phyloP scores from a whole-genome alignment of 2,797 vertebrate genomes.

The Numenius phaeopus region DNA sequence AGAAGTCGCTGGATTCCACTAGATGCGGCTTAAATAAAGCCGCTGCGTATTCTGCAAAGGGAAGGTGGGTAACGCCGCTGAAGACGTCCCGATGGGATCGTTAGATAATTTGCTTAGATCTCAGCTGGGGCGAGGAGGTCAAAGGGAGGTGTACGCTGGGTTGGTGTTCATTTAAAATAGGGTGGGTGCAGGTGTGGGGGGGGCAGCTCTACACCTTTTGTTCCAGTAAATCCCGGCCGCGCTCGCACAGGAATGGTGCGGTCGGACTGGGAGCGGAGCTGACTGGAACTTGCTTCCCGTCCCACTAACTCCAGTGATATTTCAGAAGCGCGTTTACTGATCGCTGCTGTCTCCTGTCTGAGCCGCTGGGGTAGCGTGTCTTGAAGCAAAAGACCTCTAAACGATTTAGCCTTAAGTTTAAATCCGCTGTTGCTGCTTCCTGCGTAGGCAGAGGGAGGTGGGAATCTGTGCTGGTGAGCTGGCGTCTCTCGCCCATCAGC shows the following conservation, averaged over 20 bases:
- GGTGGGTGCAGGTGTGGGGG: neutral
- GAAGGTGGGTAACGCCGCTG: accelerated
- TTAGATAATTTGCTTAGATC: accelerated
- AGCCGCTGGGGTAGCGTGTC: accelerated
- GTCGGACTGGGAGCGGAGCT: neutral
- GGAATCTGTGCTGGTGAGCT: neutral
- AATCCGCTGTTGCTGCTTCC: neutral
- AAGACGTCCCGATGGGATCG: accelerated
- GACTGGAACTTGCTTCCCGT: neutral
- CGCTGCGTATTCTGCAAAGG: accelerated
- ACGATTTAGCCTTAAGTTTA: neutral
- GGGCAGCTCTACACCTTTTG: neutral
- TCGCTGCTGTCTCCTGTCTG: neutral
- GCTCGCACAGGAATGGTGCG: accelerated
- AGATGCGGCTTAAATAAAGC: neutral
- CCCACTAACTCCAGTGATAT: accelerated
- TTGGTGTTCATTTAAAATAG: accelerated
- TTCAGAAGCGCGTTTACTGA: neutral
- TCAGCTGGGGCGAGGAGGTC: neutral
- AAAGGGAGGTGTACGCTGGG: accelerated
- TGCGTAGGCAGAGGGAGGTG: neutral
- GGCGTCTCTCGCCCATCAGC: neutral
- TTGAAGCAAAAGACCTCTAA: neutral
- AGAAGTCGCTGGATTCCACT: neutral
- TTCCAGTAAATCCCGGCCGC: accelerated